phyloP scores from a whole-genome alignment of 2,888 invertebrate species.

The Prosopocoilus inquinatus region DNA sequence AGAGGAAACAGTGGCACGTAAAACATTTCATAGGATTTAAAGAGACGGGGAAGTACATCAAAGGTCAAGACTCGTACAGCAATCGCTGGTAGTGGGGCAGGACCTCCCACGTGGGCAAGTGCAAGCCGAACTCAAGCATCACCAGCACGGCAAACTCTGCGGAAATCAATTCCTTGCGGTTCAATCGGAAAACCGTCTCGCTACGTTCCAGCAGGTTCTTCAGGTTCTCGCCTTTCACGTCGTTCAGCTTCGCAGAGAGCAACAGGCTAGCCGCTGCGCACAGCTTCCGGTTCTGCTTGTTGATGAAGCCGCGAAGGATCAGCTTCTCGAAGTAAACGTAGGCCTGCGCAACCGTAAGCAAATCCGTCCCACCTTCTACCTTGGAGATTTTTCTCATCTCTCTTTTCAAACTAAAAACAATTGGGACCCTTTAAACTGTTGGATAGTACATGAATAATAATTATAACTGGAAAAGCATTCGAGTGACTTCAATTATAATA shows the following conservation, averaged over 20 bases:
- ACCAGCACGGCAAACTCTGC: slow-evolving; percentile 95
- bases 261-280: slow-evolving; percentile 94
- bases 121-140: slow-evolving; percentile 91
- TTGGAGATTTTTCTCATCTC: slow-evolving; percentile 93
- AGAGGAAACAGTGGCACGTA: slow-evolving; percentile 5
- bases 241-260: slow-evolving; percentile 94
- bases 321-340: slow-evolving; percentile 99
- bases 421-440: slow-evolving; percentile 1
- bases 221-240: slow-evolving; percentile 87
- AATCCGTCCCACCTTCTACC: slow-evolving; percentile 77
- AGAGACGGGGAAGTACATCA: slow-evolving; percentile 5
- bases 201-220: slow-evolving; percentile 90
- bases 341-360: slow-evolving; percentile 91
- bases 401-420: slow-evolving; percentile 74
- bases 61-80: slow-evolving; percentile 76
- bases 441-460: background rate
- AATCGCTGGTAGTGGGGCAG: slow-evolving; percentile 94
- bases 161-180: slow-evolving; percentile 83
- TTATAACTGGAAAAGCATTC: too few relatives aligned
- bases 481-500: too few relatives aligned
- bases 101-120: slow-evolving; percentile 87
- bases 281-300: slow-evolving; percentile 92
- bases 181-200: slow-evolving; percentile 86
- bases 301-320: slow-evolving; percentile 86
- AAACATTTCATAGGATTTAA: slow-evolving; percentile 8